phyloP scores from a whole-genome alignment of 2,888 invertebrate species.

The Chymomyza caudatula region DNA sequence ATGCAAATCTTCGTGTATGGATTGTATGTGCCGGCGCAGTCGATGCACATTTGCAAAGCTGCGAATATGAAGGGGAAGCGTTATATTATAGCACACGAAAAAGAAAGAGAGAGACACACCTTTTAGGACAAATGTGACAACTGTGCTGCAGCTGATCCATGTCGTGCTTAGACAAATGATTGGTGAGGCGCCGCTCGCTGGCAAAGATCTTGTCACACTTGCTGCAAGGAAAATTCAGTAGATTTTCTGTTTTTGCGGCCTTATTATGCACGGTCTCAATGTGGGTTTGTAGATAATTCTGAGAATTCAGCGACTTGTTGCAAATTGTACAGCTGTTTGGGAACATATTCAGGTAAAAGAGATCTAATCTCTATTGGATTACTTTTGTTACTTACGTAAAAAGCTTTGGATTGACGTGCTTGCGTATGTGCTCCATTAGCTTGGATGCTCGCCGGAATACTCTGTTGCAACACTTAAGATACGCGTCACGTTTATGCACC shows the following conservation, averaged over 20 bases:
- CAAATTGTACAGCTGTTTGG: conserved; percentile 51
- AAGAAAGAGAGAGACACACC: conserved; percentile 21
- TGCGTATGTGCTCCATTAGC: conserved; percentile 69
- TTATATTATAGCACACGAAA: neutral
- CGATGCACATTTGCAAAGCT: conserved; percentile 67
- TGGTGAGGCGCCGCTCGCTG: conserved; percentile 52
- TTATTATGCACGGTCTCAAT: conserved; percentile 64
- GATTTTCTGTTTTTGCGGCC: conserved; percentile 49
- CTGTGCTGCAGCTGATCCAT: conserved; percentile 59
- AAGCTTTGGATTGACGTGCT: conserved; percentile 69
- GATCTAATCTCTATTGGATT: accelerated
- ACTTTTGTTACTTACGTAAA: conserved; percentile 56
- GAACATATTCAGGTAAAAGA: neutral
- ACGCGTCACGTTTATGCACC: conserved; percentile 65
- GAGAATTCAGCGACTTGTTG: conserved; percentile 59
- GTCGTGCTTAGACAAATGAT: conserved; percentile 56
- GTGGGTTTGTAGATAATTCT: conserved; percentile 59
- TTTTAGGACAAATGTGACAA: conserved; percentile 56
- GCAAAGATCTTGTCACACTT: conserved; percentile 62
- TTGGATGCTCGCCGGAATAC: conserved; percentile 59
- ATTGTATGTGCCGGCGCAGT: conserved; percentile 65
- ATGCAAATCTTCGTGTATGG: conserved; percentile 67
- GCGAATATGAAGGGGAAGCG: conserved; percentile 1
- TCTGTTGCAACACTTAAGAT: conserved; percentile 69
- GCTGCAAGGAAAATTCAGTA: conserved; percentile 52